Percentiles rank a stretch among this genome's conserved stretches.
Conservation (phyloP, 2,888 invertebrate genomes). For the Ectemnius continuus region DNA sequence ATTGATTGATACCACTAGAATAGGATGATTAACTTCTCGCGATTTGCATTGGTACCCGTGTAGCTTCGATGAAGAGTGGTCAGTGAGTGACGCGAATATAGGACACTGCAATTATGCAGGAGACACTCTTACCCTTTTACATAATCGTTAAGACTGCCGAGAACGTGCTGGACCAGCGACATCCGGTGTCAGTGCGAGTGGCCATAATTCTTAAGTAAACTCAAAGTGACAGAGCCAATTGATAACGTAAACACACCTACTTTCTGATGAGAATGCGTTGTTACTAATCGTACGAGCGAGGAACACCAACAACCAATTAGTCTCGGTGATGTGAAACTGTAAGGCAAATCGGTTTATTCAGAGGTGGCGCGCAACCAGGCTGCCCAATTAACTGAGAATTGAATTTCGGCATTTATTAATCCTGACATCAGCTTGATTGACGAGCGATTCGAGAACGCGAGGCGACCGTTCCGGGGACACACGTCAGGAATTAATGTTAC, state of each 20-base stretch:
- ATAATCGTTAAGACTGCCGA: conserved; percentile 34
- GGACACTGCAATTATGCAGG: conserved; percentile 56
- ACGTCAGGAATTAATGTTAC: conserved; percentile 3
- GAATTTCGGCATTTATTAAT: conserved; percentile 7
- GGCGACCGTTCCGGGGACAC: neutral
- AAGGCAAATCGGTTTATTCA: neutral
- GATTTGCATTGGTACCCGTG: neutral
- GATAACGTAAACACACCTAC: neutral
- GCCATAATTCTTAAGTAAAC: conserved; percentile 39
- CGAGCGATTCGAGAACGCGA: neutral
- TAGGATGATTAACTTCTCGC: too few species aligned
- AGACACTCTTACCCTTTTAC: conserved; percentile 57
- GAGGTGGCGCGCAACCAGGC: neutral
- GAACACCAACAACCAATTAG: neutral
- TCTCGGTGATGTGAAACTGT: neutral
- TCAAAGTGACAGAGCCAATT: neutral
- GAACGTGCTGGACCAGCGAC: conserved; percentile 27
- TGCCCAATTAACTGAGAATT: neutral
- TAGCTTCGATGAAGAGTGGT: neutral
- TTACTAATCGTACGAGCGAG: neutral
- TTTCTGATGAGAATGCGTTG: neutral
- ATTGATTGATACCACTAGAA: too few species aligned
- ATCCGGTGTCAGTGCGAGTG: conserved; percentile 37
- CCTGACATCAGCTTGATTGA: conserved; percentile 1
- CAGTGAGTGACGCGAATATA: conserved; percentile 40